Evolutionary conservation across 2,113 vertebrate species (phyloP), one percentile per base, ranked within the genome.

Genomic region (Geococcyx californianus): DNA sequence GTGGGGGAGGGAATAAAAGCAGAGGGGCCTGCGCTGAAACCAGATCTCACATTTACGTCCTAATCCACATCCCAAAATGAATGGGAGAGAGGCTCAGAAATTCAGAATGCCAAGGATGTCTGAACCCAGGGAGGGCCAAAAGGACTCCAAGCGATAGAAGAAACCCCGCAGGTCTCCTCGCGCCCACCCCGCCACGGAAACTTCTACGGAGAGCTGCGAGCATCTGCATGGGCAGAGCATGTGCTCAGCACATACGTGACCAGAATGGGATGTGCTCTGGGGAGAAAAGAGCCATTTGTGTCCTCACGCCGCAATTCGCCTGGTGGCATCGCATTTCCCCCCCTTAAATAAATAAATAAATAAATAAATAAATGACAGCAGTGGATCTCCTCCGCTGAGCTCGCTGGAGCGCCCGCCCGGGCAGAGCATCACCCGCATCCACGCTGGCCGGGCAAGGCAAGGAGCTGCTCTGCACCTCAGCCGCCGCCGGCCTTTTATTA

Each of bases 71-170:
- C 96, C 97, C 89, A 52, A 88, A 97, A 93, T 47, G 82, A 84
- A 80, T 23, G 64, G 95, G 78, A 55, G 75, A 63, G 95, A 92
- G 87, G 89, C 38, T 13, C 51, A 90, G 78, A 73, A 78, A 86
- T 69, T 45, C 91, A 90, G 97, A 97, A 97, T 96, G 96, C 56
- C 5, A 94, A 94, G 97, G 97, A 97, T 97, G 97, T 78, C 94
- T 11, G 70, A 88, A 78, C 40, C 92, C 94, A 38, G 75, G 90
- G 87, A 93, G 76, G 95, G 84, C 51, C 74, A 60, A 55, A 85
- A 34, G 69, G 83, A 64, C 73, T 24, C 23, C 66, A 55, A 85
- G 49, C 1, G 44, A 38, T 1, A 63, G 92, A 90, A 49, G 79
- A 82, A 88, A 54, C 29, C 67, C 64, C 16, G 12, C 7, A 16